Conservation (phyloP, 2,888 invertebrate genomes). For the Sphaerophoria taeniata region DNA sequence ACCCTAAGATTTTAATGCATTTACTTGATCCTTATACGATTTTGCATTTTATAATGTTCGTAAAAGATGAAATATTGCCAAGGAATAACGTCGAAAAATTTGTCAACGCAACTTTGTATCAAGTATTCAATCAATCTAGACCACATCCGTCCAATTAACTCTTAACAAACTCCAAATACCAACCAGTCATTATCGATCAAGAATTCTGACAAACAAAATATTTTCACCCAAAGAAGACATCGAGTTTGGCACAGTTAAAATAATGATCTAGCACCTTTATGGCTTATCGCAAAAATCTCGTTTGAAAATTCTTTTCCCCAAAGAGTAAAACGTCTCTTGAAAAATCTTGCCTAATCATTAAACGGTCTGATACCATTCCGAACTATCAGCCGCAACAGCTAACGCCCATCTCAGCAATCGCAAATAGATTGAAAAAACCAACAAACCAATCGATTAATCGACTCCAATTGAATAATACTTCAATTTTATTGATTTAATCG, state of each 20-base stretch:
- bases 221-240: background rate
- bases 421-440: background rate
- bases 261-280: constrained; percentile 1
- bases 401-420: background rate
- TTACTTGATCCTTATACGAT: no score
- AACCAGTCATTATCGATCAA: background rate
- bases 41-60: no score
- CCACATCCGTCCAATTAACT: background rate
- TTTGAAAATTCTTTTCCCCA: constrained; percentile 10
- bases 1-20: no score
- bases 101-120: background rate
- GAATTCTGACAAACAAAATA: background rate
- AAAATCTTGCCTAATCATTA: constrained; percentile 30
- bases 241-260: constrained; percentile 1
- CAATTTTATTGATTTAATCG: constrained; percentile 58
- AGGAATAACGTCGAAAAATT: background rate
- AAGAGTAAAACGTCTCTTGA: constrained; percentile 6
- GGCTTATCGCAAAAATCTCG: constrained; percentile 10
- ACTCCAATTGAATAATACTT: constrained; percentile 65
- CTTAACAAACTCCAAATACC: background rate
- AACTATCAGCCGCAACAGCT: constrained; percentile 10
- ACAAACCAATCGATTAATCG: constrained; percentile 66
- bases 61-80: no score
- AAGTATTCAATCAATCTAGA: background rate
- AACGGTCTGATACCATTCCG: constrained; percentile 2